Evolutionary conservation across 2,797 vertebrate species (phyloP), one percentile per base, ranked within the genome.

Genomic region (Parauchenoglanis ngamensis): DNA sequence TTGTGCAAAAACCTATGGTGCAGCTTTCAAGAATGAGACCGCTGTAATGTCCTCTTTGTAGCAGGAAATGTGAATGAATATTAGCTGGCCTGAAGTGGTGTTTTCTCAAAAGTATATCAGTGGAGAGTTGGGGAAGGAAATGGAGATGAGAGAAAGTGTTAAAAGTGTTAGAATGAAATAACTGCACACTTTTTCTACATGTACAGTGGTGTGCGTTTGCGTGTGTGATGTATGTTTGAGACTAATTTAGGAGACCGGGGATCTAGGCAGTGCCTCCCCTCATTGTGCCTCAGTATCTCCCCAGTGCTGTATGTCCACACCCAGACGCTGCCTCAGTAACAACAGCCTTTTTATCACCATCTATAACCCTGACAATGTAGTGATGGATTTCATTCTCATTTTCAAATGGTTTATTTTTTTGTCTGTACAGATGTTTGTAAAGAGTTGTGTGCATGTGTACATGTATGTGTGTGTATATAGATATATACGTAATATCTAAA

Each of bases 361-460:
- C 35, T 4, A 54, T 84, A 61, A 67, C 65, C 70, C 79, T 61
- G 72, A 85, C 85, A 82, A 83, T 59, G 31, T 59, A 85, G 59
- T 73, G 86, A 85, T 79, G n/a, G 21, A 54, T 86, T 90, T 23
- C 40, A 56, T 75, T 78, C 85, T 86, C 84, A 44, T 88, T 70
- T 56, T 35, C 28, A 77, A 79, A 83, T 54, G 91, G 83, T 92
- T 75, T 86, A 84, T 89, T 92, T 91, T 82, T 91, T 52, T 82
- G 88, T 46, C 10, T 92, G 89, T 93, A 92, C 72, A 91, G 88
- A 90, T 8, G 31, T 79, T 56, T 91, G 85, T 91, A 90, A 88
- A 89, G 87, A 87, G 44, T 56, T 46, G 59, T 85, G 15, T 88
- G 31, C 85, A 54, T 88, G 61, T 72, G 56, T 76, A 35, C 56